Percentiles rank a stretch among this genome's conserved stretches.
These are phyloP conservation scores for Strix aluco DNA, from an alignment of 2,113 vertebrate species.

Conservation along the genomic window DNA sequence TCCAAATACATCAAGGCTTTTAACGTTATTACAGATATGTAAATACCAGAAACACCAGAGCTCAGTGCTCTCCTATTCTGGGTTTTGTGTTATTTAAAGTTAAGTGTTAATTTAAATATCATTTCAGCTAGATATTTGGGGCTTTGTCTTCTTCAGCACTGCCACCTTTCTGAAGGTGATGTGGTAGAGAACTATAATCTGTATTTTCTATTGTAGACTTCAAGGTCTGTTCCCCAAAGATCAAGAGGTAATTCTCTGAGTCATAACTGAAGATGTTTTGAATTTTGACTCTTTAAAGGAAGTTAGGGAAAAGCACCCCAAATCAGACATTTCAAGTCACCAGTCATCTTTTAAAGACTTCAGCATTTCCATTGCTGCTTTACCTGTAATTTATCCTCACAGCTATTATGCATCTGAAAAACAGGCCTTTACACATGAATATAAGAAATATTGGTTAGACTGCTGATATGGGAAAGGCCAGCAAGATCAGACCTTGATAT, in stretches of 20 bases:
- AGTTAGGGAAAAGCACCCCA: background rate
- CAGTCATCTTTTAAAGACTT: background rate
- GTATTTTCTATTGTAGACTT: background rate
- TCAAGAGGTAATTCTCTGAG: background rate
- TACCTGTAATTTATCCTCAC: background rate
- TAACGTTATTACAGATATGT: background rate
- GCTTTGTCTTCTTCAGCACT: background rate
- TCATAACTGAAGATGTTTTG: background rate
- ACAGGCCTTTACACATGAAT: background rate
- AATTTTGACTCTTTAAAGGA: background rate
- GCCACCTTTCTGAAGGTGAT: background rate
- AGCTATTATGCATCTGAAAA: background rate
- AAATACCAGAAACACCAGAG: background rate
- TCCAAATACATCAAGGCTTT: background rate
- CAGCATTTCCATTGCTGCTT: background rate
- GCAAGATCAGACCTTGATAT: constrained; percentile 1
- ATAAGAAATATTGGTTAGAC: background rate
- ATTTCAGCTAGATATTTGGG: background rate
- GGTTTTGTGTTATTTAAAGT: background rate
- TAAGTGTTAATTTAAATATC: background rate
- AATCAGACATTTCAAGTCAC: background rate
- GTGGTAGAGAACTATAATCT: background rate
- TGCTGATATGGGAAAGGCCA: background rate
- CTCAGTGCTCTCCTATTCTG: background rate
- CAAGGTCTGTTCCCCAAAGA: background rate